Conservation (phyloP, 2,888 invertebrate species). For the Lobophora halterata region DNA sequence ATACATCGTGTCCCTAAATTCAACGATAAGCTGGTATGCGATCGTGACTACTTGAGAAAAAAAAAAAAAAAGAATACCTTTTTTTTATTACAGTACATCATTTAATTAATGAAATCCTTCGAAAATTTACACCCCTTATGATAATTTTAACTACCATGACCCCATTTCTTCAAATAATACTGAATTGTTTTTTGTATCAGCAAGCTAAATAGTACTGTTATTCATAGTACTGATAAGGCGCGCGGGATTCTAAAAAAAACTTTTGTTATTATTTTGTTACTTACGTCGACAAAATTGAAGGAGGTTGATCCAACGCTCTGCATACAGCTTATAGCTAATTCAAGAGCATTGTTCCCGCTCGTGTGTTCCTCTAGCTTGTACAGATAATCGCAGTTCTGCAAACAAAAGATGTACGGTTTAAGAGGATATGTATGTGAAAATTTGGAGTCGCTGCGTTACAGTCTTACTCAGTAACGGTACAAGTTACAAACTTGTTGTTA, state of each 20-base stretch:
- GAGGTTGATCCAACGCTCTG: slow-evolving; percentile 47
- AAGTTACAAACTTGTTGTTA: too few species aligned
- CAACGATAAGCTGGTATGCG: not conserved
- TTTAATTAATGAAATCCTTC: too few species aligned
- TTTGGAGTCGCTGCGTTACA: not conserved
- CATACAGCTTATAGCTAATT: slow-evolving; percentile 46
- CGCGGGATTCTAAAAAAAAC: not conserved
- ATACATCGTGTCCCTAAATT: too few species aligned
- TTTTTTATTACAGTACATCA: too few species aligned
- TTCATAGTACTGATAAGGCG: not conserved
- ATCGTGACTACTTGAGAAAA: not conserved
- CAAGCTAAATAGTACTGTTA: not conserved
- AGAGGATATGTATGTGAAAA: too few species aligned
- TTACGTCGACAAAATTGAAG: slow-evolving; percentile 54
- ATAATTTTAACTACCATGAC: too few species aligned
- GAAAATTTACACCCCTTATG: too few species aligned
- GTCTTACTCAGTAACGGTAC: too few species aligned
- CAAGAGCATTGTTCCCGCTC: slow-evolving; percentile 40
- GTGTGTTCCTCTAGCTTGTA: slow-evolving; percentile 46
- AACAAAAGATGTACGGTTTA: slow-evolving; percentile 4
- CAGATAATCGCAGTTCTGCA: slow-evolving; percentile 43
- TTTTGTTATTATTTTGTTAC: slow-evolving; percentile 19
- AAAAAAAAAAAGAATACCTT: not conserved
- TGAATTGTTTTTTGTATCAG: too few species aligned
- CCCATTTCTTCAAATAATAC: too few species aligned